Percentiles rank a stretch among this genome's conserved stretches.
phyloP scores from a whole-genome alignment of 2,888 invertebrate genomes.

The Disparrhopalites patrizii region DNA sequence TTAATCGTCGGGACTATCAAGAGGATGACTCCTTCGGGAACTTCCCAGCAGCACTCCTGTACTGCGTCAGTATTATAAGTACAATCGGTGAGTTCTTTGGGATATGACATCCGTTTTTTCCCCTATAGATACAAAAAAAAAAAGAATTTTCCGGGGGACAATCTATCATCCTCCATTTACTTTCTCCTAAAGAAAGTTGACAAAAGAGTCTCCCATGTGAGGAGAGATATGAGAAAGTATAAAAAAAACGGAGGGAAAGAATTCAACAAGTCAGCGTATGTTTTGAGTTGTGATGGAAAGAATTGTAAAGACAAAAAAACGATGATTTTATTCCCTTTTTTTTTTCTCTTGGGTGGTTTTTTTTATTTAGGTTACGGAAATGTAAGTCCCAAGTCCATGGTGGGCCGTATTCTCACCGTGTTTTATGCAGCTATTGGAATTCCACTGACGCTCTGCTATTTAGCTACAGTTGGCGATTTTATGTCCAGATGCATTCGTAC shows the following conservation, averaged over 20 bases:
- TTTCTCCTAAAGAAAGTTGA: neutral
- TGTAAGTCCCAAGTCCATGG: constrained; percentile 47
- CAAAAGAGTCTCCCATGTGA: neutral
- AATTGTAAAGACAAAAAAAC: too few relatives aligned
- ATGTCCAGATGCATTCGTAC: constrained; percentile 47
- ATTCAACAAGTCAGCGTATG: constrained; percentile 18
- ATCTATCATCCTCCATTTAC: neutral
- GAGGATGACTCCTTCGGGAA: constrained; percentile 57
- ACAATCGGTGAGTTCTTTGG: constrained; percentile 76
- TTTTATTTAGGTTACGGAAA: constrained; percentile 47
- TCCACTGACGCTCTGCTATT: constrained; percentile 48
- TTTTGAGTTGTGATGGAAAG: too few relatives aligned
- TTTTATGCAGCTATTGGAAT: constrained; percentile 49
- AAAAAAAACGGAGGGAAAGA: neutral
- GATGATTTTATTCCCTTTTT: neutral
- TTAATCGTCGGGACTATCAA: constrained; percentile 53
- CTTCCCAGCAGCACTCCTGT: constrained; percentile 85
- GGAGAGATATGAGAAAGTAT: neutral
- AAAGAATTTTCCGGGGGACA: neutral
- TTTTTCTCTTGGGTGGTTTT: constrained; percentile 6
- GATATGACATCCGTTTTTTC: neutral
- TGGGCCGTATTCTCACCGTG: constrained; percentile 48
- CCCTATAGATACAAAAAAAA: neutral
- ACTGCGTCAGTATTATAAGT: constrained; percentile 88
- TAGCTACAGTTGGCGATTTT: constrained; percentile 49